A percentile compares a stretch with the other conserved stretches of the same genome.
phyloP scores from a whole-genome alignment of 2,888 invertebrate genomes.

The Brachypterus glaber region DNA sequence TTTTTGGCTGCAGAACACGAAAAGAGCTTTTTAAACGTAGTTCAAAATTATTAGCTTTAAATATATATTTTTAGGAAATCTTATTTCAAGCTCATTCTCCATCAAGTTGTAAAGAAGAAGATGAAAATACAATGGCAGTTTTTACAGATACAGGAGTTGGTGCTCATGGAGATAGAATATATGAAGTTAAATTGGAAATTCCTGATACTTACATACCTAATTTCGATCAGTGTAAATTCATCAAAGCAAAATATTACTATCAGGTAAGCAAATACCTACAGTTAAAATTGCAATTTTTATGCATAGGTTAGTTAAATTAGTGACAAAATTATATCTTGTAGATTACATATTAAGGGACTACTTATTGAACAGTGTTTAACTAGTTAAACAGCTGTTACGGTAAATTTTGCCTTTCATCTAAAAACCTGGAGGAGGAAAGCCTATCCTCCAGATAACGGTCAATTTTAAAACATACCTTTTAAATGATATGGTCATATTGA shows the following conservation, averaged over 20 bases:
- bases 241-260: conserved; percentile 25
- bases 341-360: too few species aligned
- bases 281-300: too few species aligned
- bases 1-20: too few species aligned
- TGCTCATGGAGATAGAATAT: conserved; percentile 33
- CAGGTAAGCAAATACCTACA: conserved; percentile 17
- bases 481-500: too few species aligned
- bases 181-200: conserved; percentile 25
- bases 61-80: conserved; percentile 18
- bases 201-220: conserved; percentile 26
- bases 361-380: too few species aligned
- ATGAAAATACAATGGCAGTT: conserved; percentile 19
- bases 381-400: too few species aligned
- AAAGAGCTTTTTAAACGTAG: background rate
- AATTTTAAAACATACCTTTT: too few species aligned
- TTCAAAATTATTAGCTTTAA: background rate
- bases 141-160: conserved; percentile 30
- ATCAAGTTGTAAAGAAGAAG: conserved; percentile 18
- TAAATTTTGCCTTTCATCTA: too few species aligned
- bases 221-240: conserved; percentile 26
- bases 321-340: too few species aligned
- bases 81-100: conserved; percentile 24
- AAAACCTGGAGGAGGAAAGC: too few species aligned
- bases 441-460: too few species aligned
- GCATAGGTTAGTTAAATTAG: too few species aligned